phyloP scores from a whole-genome alignment of 2,888 invertebrate species.

The Eupelmus urozonus region DNA sequence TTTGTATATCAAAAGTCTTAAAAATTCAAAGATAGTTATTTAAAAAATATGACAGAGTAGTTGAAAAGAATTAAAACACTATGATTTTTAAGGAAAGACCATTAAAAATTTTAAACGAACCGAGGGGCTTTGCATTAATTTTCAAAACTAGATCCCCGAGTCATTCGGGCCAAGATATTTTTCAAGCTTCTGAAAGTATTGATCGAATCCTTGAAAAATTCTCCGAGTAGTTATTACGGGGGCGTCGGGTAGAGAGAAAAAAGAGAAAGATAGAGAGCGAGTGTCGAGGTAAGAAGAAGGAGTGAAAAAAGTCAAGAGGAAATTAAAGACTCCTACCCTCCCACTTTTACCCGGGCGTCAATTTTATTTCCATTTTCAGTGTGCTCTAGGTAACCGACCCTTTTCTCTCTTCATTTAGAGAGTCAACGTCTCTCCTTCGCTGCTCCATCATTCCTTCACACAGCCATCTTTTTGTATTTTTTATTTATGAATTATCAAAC shows the following conservation, averaged over 20 bases:
- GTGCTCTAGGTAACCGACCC: not conserved
- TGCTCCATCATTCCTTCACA: no score
- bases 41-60: no score
- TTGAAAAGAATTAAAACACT: no score
- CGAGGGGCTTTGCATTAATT: no score
- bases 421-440: not conserved
- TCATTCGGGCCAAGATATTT: no score
- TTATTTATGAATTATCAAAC: not conserved
- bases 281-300: not conserved
- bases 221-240: not conserved
- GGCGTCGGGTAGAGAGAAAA: not conserved
- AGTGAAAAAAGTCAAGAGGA: slow-evolving; percentile 60
- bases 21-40: no score
- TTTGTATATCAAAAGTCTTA: no score
- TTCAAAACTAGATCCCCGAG: no score
- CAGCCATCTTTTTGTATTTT: not conserved
- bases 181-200: not conserved
- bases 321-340: slow-evolving; percentile 67
- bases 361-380: slow-evolving; percentile 63
- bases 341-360: slow-evolving; percentile 64
- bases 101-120: no score
- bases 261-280: not conserved
- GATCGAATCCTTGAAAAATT: slow-evolving; percentile 18
- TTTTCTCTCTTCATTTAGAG: slow-evolving; percentile 11
- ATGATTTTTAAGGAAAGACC: no score